Percentiles rank a stretch among this genome's conserved stretches.
Evolutionary conservation across 2,113 vertebrate genomes (phyloP).

Genomic region (Aegotheles bennettii): DNA sequence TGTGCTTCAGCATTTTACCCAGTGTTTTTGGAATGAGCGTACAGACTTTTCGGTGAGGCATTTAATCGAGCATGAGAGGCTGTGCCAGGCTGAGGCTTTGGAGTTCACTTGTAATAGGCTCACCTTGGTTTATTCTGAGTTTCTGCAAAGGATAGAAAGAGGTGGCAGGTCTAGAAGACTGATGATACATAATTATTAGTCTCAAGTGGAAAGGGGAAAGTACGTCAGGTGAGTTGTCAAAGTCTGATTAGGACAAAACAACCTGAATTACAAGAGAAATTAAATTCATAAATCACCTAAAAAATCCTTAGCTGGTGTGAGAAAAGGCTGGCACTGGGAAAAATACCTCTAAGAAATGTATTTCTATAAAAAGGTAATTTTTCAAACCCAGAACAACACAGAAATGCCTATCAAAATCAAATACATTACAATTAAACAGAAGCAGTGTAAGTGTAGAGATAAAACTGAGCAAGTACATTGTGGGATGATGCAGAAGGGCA

Average conservation of each 20-base stretch:
- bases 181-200: not conserved
- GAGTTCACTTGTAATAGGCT: not conserved
- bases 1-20: slow-evolving; percentile 44
- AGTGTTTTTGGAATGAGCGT: not conserved
- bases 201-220: not conserved
- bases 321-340: not conserved
- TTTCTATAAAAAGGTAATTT: not conserved
- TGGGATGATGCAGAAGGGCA: not conserved
- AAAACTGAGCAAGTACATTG: not conserved
- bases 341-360: not conserved
- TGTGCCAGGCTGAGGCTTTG: not conserved
- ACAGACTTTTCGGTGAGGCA: not conserved
- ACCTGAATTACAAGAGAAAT: slow-evolving; percentile 18
- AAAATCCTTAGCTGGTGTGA: not conserved
- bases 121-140: not conserved
- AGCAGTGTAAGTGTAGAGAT: fast-evolving
- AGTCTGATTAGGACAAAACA: slow-evolving; percentile 27
- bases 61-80: not conserved
- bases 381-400: not conserved
- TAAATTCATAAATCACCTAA: slow-evolving; percentile 32
- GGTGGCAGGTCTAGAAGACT: not conserved
- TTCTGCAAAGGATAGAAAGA: not conserved
- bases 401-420: not conserved
- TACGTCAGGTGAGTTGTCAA: slow-evolving; percentile 2
- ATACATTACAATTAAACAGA: not conserved